Percentiles rank a stretch among this genome's conserved stretches.
Conservation (phyloP, 2,797 vertebrate species). For the Lepus townsendii region DNA sequence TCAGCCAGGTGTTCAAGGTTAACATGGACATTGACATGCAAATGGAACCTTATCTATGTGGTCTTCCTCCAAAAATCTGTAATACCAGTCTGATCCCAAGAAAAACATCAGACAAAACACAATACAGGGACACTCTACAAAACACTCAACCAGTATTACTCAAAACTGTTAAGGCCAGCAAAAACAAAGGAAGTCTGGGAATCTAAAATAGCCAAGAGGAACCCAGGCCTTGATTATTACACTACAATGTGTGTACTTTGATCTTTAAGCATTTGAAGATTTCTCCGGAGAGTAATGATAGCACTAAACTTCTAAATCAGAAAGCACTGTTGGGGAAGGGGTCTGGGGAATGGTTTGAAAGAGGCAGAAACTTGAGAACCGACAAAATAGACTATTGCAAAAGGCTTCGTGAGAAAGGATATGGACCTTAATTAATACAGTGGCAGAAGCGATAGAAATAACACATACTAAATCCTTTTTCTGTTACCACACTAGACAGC, state of each 20-base stretch:
- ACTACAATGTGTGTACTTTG: neutral
- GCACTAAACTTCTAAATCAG: conserved; percentile 42
- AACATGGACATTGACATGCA: too few relatives aligned
- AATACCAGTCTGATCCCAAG: too few relatives aligned
- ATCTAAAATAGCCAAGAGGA: too few relatives aligned
- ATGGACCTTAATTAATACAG: conserved; percentile 28
- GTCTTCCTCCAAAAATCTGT: too few relatives aligned
- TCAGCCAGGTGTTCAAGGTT: neutral
- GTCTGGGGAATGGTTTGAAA: neutral
- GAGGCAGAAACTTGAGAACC: conserved; percentile 36
- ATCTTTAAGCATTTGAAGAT: conserved; percentile 3
- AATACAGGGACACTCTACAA: too few relatives aligned
- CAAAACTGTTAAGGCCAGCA: too few relatives aligned
- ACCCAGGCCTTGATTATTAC: neutral
- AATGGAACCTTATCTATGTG: too few relatives aligned
- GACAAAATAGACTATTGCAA: conserved; percentile 26
- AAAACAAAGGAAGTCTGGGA: too few relatives aligned
- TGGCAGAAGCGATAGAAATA: conserved; percentile 28
- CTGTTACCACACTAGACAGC: conserved; percentile 18
- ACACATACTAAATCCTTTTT: conserved; percentile 2
- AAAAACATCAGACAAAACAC: too few relatives aligned
- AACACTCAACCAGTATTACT: too few relatives aligned
- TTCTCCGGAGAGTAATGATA: conserved; percentile 13
- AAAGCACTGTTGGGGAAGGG: neutral
- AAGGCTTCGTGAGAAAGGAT: neutral